Evolutionary conservation across 2,113 vertebrate genomes (phyloP).

Genomic region (Gymnogyps californianus): DNA sequence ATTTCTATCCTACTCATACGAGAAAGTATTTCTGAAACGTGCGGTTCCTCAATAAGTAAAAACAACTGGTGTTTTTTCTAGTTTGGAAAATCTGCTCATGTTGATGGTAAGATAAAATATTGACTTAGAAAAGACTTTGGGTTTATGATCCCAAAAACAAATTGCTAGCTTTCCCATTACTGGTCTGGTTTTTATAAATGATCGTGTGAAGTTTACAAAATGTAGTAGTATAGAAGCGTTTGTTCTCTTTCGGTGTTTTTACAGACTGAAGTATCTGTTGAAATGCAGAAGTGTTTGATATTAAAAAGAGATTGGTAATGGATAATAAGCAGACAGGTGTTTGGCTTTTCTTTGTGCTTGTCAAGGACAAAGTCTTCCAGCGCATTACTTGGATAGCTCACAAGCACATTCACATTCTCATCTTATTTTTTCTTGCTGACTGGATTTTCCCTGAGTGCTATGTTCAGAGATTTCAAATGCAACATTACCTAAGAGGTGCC

Average conservation of each 20-base stretch:
- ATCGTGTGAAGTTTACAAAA: neutral
- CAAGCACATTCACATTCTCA: neutral
- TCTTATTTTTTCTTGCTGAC: slow-evolving; percentile 31
- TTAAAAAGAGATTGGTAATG: neutral
- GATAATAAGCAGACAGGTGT: neutral
- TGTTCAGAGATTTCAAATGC: neutral
- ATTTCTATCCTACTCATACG: neutral
- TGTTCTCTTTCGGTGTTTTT: neutral
- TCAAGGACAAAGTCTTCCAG: slow-evolving; percentile 16
- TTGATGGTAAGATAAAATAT: neutral
- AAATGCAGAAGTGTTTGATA: neutral
- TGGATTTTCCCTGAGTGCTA: neutral
- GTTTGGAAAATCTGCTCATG: neutral
- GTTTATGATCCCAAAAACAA: neutral
- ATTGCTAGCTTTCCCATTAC: neutral
- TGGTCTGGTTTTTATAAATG: neutral
- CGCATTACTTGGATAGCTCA: neutral
- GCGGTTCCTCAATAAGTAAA: neutral
- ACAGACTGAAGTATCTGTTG: neutral
- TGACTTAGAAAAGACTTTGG: neutral
- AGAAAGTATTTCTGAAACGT: neutral
- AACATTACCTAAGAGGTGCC: neutral
- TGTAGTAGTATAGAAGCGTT: neutral
- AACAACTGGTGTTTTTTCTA: neutral
- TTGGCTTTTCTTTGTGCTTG: neutral